Base-by-base conservation (phyloP, 1,140 invertebrate genomes). In the Zaprionus camerounensis region DNA sequence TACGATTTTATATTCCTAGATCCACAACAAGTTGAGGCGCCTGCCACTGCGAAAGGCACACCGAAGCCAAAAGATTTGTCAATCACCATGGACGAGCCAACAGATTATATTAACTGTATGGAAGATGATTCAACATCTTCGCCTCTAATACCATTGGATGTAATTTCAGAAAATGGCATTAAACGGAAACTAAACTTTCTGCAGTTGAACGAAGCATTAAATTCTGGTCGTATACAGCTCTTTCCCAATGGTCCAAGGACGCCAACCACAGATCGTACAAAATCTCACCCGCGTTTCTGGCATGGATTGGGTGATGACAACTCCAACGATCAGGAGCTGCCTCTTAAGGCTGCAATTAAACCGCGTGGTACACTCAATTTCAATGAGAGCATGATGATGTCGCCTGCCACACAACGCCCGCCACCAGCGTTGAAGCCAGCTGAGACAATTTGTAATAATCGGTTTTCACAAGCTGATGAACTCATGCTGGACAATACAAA, bases 401-500 rank as follows among this genome's bases (percentile, higher is more conserved):
- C 84, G 7, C 81, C 84, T 12, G 53, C 24, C 24, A 34, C 61
- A 12, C 46, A 56, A 20, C 22, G 34, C 7, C 9, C 36, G 2
- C n/a, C n/a, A 38, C 2, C 55, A 28, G 5, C 15, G 73, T 3
- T 28, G 56, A 12, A 62, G 46, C 20, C 11, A 12, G 46, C 12
- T 5, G 6, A 26, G 22, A 44, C 5, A 3, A 56, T 41, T 12
- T 15, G 12, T 1, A 88, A 74, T 24, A 90, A 90, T 76, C 72
- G 86, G 5, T 44, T 76, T 13, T 88, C 84, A 0, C 85, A 90
- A 41, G 84, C 84, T 5, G 84, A 88, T 62, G 84, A 88, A 28
- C n/a, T 76, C 5, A 81, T 88, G 78, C 76, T 88, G 13, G 64
- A 88, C 20, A 85, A 88, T 53, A 88, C 84, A 7, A 88, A 90